phyloP scores from a whole-genome alignment of 2,113 vertebrate genomes.

The Triplophysa rosa region DNA sequence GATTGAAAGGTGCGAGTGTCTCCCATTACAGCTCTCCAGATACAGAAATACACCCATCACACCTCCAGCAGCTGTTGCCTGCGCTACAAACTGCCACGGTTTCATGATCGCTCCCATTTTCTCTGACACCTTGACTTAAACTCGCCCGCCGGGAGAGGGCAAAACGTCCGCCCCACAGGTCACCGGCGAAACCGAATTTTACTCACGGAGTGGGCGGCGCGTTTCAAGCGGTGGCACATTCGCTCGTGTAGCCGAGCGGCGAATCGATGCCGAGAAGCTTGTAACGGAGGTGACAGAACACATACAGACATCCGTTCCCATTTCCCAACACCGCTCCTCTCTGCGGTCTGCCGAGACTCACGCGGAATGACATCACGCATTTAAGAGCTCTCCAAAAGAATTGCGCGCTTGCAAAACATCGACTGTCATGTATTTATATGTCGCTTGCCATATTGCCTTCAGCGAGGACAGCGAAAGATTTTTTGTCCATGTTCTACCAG shows the following conservation, averaged over 20 bases:
- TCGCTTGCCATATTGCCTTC: not conserved
- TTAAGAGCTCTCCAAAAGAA: not conserved
- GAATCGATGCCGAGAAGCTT: constrained; percentile 18
- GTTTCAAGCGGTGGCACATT: constrained; percentile 21
- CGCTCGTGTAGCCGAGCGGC: not conserved
- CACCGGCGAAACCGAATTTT: constrained; percentile 15
- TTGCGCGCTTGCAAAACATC: not conserved
- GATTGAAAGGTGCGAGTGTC: constrained; percentile 63
- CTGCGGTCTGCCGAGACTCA: not conserved
- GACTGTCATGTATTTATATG: not conserved
- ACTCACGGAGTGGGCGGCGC: constrained; percentile 13
- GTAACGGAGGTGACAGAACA: constrained; percentile 33
- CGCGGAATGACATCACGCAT: not conserved
- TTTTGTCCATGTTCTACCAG: not conserved
- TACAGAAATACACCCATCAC: constrained; percentile 61
- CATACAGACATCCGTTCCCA: constrained; percentile 28
- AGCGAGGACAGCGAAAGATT: not conserved
- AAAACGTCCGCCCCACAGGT: constrained; percentile 31
- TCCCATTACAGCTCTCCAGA: constrained; percentile 60
- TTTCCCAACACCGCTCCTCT: not conserved
- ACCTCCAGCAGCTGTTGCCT: constrained; percentile 30
- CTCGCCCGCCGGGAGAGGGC: constrained; percentile 40
- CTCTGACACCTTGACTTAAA: constrained; percentile 45
- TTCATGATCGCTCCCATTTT: constrained; percentile 49
- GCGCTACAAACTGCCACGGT: constrained; percentile 25